Percentiles rank a stretch among this genome's conserved stretches.
Conservation (phyloP, 2,888 invertebrate species). For the Megastigmus dorsalis region DNA sequence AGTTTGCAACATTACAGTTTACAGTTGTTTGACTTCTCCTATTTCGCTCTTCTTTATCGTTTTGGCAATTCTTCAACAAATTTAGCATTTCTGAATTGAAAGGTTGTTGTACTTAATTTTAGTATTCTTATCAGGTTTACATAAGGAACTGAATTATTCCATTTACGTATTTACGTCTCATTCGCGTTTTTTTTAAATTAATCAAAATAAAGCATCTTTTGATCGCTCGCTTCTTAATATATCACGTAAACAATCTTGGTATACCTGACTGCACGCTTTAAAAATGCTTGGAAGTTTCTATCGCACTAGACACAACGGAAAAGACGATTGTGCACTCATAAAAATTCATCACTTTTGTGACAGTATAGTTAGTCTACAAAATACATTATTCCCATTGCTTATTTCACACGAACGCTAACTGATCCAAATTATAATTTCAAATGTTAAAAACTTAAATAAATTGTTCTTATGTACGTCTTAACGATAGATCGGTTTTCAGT, state of each 20-base stretch:
- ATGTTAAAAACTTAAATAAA: conserved; percentile 44
- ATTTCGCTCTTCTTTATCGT: conserved; percentile 41
- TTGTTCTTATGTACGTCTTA: conserved; percentile 22
- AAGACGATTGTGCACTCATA: conserved; percentile 46
- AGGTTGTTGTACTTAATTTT: conserved; percentile 19
- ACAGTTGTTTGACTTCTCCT: conserved; percentile 35
- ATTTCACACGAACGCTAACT: conserved; percentile 33
- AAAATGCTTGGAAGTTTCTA: conserved; percentile 38
- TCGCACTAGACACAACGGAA: conserved; percentile 43
- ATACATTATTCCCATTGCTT: conserved; percentile 39
- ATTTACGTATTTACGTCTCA: conserved; percentile 12
- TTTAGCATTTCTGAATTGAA: conserved; percentile 30
- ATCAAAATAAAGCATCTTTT: conserved; percentile 33
- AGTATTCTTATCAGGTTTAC: conserved; percentile 29
- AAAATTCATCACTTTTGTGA: conserved; percentile 31
- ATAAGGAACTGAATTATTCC: conserved; percentile 18
- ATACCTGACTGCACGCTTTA: conserved; percentile 26
- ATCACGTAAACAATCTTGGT: conserved; percentile 37
- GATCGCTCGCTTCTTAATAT: conserved; percentile 19
- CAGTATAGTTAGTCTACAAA: conserved; percentile 24
- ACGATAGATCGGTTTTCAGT: conserved; percentile 40
- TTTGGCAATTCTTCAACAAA: too few relatives aligned
- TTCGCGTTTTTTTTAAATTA: conserved; percentile 35
- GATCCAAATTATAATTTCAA: conserved; percentile 42
- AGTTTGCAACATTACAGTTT: conserved; percentile 37